Evolutionary conservation across 2,888 invertebrate species (phyloP).

Genomic region (Schizaphis graminum): DNA sequence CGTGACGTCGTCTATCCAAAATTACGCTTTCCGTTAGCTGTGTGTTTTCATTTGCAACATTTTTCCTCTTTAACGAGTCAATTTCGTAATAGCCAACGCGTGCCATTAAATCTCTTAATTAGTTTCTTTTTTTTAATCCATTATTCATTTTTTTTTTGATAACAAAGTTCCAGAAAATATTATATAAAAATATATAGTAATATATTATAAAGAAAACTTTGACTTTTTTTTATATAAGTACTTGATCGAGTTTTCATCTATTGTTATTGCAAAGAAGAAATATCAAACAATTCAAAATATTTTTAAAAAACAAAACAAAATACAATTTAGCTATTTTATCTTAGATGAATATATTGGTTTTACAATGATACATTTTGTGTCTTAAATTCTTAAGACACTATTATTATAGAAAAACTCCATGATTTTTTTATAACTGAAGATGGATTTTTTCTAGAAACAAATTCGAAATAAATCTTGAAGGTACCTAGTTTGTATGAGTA

Average conservation of each 20-base stretch:
- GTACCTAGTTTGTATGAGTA: no score
- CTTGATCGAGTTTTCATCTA: background rate
- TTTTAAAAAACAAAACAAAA: background rate
- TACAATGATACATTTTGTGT: background rate
- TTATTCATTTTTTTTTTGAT: background rate
- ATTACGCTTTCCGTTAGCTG: constrained; percentile 37
- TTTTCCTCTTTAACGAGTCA: constrained; percentile 56
- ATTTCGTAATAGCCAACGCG: constrained; percentile 49
- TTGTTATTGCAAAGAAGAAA: background rate
- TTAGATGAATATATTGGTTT: background rate
- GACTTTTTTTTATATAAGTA: background rate
- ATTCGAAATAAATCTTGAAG: no score
- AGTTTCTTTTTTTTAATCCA: constrained; percentile 55
- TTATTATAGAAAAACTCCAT: background rate
- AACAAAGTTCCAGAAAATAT: background rate
- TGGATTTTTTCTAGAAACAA: no score
- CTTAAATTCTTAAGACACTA: background rate
- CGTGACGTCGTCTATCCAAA: constrained; percentile 35
- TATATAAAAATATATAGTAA: background rate
- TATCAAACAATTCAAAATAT: background rate
- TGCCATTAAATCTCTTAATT: constrained; percentile 57
- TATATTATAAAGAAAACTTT: background rate
- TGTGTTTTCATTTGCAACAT: constrained; percentile 39
- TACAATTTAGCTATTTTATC: background rate
- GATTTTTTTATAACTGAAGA: no score